phyloP scores from a whole-genome alignment of 1,140 invertebrate genomes.

The Pseudomyrmex concolor region DNA sequence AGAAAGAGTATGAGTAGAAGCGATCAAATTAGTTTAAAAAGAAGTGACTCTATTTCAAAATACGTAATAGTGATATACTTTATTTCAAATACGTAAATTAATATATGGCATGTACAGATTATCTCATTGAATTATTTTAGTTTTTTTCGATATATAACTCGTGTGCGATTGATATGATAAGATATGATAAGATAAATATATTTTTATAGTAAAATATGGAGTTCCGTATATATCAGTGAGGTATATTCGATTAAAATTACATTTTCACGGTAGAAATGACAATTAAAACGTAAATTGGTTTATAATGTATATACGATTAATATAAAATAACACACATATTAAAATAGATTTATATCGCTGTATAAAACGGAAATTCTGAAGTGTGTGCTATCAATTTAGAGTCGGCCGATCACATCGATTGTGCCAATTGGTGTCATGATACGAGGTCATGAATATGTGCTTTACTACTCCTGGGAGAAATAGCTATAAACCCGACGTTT shows the following conservation, averaged over 20 bases:
- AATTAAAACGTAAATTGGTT: constrained; percentile 10
- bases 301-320: neutral
- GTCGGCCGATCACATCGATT: neutral
- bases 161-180: neutral
- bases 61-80: too few relatives aligned
- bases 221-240: neutral
- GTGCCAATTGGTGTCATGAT: constrained; percentile 3
- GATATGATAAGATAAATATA: neutral
- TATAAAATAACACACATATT: too few relatives aligned
- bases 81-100: neutral
- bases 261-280: neutral
- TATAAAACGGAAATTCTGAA: neutral
- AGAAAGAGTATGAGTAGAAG: neutral
- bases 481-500: constrained; percentile 8
- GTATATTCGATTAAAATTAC: neutral
- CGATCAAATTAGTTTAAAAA: neutral
- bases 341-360: neutral
- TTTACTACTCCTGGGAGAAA: constrained; percentile 15
- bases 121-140: neutral
- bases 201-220: neutral
- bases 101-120: neutral
- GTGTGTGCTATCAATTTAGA: neutral
- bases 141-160: too few relatives aligned
- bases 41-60: too few relatives aligned
- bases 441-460: constrained; percentile 10